These are phyloP conservation scores for Bos javanicus DNA, from an alignment of 2,113 vertebrate genomes.

Conservation along the genomic window DNA sequence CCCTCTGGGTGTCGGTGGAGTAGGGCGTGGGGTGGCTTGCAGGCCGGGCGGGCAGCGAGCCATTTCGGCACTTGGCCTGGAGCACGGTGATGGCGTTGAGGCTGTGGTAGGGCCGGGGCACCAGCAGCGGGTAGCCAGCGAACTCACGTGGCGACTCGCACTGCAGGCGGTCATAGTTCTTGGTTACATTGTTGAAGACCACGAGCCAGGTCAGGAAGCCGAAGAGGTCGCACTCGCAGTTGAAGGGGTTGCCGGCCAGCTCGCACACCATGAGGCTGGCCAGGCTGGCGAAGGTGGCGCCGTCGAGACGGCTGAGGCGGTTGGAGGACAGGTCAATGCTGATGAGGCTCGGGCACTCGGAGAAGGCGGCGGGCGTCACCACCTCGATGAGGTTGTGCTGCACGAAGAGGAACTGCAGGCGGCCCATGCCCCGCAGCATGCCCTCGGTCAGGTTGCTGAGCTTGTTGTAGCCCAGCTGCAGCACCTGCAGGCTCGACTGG, in stretches of 20 bases:
- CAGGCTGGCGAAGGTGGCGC: constrained; percentile 90
- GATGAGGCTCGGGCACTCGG: constrained; percentile 95
- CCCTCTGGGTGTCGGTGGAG: constrained; percentile 83
- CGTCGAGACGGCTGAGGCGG: constrained; percentile 92
- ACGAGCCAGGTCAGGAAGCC: constrained; percentile 96
- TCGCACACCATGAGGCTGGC: constrained; percentile 94
- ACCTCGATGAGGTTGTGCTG: constrained; percentile 98
- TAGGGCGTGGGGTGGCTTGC: constrained; percentile 89
- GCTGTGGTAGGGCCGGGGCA: constrained; percentile 89
- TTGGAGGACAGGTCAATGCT: constrained; percentile 98
- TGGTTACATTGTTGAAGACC: constrained; percentile 96
- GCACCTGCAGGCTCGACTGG: constrained; percentile 95
- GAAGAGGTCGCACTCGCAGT: constrained; percentile 95
- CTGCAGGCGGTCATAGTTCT: constrained; percentile 96
- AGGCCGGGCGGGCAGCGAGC: constrained; percentile 84
- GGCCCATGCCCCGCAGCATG: constrained; percentile 94
- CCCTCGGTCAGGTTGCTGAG: constrained; percentile 96
- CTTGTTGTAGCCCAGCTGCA: constrained; percentile 97
- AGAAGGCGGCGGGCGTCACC: constrained; percentile 93
- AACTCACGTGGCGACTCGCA: constrained; percentile 94
- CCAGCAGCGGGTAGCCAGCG: constrained; percentile 90
- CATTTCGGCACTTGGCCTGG: constrained; percentile 91
- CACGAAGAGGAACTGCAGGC: constrained; percentile 96
- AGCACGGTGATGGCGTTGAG: constrained; percentile 93
- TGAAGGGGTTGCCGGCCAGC: constrained; percentile 96